Conservation (phyloP, 2,797 vertebrate species). For the Sternotherus odoratus region DNA sequence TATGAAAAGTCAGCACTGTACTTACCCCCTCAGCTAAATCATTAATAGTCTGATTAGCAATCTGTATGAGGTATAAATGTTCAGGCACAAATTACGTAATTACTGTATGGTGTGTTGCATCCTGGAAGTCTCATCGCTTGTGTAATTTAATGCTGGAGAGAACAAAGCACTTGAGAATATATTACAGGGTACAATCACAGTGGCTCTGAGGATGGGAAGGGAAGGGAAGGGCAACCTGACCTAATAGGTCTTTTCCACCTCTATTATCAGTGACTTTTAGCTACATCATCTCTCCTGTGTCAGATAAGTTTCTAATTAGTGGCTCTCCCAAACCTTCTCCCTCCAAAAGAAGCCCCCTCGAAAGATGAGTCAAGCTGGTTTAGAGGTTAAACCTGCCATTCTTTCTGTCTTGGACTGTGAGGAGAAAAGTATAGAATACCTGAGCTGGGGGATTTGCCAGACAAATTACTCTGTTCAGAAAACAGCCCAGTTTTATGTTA, state of each 20-base stretch:
- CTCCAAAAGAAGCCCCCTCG: not conserved
- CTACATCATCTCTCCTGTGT: not conserved
- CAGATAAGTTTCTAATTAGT: constrained; percentile 34
- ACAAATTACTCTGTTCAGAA: not conserved
- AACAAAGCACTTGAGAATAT: constrained; percentile 40
- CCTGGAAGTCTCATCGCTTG: constrained; percentile 25
- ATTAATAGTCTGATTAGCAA: constrained; percentile 46
- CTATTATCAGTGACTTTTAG: constrained; percentile 10
- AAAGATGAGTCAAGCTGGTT: constrained; percentile 9
- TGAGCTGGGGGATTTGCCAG: not conserved
- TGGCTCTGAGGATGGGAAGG: constrained; percentile 1
- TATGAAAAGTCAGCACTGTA: constrained; percentile 19
- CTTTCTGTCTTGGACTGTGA: not conserved
- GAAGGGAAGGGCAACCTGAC: constrained; percentile 20
- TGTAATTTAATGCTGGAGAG: constrained; percentile 45
- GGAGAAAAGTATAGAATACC: not conserved
- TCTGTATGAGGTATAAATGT: constrained; percentile 43
- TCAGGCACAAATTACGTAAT: constrained; percentile 39
- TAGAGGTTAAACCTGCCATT: not conserved
- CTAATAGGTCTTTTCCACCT: constrained; percentile 42
- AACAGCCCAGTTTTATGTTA: not conserved
- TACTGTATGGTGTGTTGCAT: constrained; percentile 7
- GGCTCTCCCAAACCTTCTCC: constrained; percentile 3
- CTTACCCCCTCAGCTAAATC: not conserved
- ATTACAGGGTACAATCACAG: constrained; percentile 7